phyloP scores from a whole-genome alignment of 2,113 vertebrate genomes.

The Cavia porcellus region DNA sequence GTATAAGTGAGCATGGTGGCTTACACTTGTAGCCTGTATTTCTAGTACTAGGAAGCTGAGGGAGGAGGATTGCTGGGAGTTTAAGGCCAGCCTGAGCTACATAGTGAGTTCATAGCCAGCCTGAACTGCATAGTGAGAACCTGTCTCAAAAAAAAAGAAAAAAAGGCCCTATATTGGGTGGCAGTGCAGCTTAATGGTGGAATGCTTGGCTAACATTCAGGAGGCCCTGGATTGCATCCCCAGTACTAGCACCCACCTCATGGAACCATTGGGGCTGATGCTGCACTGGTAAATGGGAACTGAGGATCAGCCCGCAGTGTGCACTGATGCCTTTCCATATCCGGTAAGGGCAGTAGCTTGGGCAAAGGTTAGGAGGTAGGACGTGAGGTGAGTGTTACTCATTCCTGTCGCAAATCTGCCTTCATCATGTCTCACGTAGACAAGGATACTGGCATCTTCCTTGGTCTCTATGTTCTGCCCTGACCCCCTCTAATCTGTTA shows the following conservation, averaged over 20 bases:
- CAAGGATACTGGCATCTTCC: neutral
- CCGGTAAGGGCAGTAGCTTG: neutral
- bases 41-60: neutral
- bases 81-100: neutral
- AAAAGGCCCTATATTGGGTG: neutral
- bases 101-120: neutral
- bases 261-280: neutral
- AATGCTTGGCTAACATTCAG: neutral
- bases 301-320: neutral
- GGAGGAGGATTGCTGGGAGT: neutral
- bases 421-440: neutral
- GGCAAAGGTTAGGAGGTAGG: neutral
- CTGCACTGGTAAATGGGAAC: neutral
- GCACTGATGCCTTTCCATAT: neutral
- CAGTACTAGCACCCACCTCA: neutral
- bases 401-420: neutral
- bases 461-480: conserved; percentile 17
- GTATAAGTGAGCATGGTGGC: neutral
- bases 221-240: neutral
- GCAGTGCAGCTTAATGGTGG: neutral
- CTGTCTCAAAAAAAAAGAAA: neutral
- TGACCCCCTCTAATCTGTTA: neutral
- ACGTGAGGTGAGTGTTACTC: neutral
- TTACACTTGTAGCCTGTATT: neutral
- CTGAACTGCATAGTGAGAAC: neutral